Evolutionary conservation across 2,113 vertebrate genomes (phyloP).

Genomic region (Scortum barcoo): DNA sequence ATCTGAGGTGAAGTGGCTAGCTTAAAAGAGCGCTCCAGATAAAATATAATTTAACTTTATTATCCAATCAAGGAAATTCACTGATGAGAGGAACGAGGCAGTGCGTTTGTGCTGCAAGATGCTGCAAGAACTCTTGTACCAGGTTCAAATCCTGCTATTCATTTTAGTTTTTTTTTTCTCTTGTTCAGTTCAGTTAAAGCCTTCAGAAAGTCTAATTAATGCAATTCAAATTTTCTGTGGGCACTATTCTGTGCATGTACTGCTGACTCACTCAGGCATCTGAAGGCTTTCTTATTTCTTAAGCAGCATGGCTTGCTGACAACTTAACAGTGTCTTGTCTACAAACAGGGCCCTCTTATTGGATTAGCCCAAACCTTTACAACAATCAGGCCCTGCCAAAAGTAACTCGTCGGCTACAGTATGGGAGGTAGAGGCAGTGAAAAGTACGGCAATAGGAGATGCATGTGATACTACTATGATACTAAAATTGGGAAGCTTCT

Average conservation of each 20-base stretch:
- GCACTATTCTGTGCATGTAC: conserved; percentile 44
- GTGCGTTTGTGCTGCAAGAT: background rate
- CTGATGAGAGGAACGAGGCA: background rate
- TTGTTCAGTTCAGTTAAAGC: background rate
- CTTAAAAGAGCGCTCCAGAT: background rate
- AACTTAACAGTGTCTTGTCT: conserved; percentile 66
- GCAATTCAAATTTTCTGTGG: conserved; percentile 24
- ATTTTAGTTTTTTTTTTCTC: background rate
- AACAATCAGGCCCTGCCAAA: conserved; percentile 47
- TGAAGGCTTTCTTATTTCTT: conserved; percentile 53
- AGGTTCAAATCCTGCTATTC: background rate
- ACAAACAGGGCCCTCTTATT: conserved; percentile 61
- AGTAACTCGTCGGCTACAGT: conserved; percentile 18
- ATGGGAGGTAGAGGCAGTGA: conserved; percentile 9
- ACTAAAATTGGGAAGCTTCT: conserved; percentile 3
- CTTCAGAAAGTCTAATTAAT: conserved; percentile 29
- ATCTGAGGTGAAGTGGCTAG: background rate
- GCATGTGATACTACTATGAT: background rate
- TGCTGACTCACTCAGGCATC: conserved; percentile 64
- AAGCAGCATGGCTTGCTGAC: conserved; percentile 58
- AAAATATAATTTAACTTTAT: background rate
- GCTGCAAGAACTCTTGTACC: background rate
- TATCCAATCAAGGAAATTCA: background rate
- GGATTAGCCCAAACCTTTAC: conserved; percentile 70
- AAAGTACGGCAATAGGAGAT: conserved; percentile 2